Evolutionary conservation across 2,888 invertebrate genomes (phyloP).

Genomic region (Ectemnius continuus): DNA sequence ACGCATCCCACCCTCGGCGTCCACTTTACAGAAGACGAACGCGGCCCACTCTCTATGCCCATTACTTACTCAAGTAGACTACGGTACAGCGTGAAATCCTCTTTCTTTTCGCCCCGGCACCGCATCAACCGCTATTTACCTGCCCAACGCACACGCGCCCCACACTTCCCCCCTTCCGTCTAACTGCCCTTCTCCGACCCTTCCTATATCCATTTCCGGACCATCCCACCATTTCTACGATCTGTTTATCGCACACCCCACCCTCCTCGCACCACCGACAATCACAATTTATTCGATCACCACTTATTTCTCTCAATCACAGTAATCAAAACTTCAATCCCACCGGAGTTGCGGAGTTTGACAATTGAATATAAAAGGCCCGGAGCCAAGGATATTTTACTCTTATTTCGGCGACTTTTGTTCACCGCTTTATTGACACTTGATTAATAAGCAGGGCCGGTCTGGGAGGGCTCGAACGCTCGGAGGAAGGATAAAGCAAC

Average conservation of each 20-base stretch:
- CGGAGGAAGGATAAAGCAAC: too few species aligned
- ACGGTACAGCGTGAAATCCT: constrained; percentile 44
- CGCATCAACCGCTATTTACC: constrained; percentile 46
- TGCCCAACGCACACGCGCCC: constrained; percentile 24
- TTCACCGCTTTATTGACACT: not conserved
- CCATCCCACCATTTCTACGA: constrained; percentile 11
- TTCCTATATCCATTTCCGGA: constrained; percentile 18
- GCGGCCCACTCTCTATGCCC: constrained; percentile 42
- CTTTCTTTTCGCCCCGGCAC: constrained; percentile 36
- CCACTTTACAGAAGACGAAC: constrained; percentile 47
- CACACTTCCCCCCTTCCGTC: constrained; percentile 32
- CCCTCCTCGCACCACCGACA: too few species aligned
- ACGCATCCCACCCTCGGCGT: constrained; percentile 41
- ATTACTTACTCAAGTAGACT: constrained; percentile 51
- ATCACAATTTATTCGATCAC: too few species aligned
- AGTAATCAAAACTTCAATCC: too few species aligned
- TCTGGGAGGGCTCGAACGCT: too few species aligned
- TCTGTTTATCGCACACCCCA: too few species aligned
- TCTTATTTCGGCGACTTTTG: not conserved
- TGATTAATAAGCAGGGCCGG: too few species aligned
- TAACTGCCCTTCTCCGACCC: constrained; percentile 19
- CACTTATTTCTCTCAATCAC: too few species aligned
- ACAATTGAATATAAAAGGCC: too few species aligned
- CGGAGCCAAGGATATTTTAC: too few species aligned
- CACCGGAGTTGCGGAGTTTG: too few species aligned